Evolutionary conservation across 2,888 invertebrate genomes (phyloP).

Genomic region (Polydesmus complanatus): DNA sequence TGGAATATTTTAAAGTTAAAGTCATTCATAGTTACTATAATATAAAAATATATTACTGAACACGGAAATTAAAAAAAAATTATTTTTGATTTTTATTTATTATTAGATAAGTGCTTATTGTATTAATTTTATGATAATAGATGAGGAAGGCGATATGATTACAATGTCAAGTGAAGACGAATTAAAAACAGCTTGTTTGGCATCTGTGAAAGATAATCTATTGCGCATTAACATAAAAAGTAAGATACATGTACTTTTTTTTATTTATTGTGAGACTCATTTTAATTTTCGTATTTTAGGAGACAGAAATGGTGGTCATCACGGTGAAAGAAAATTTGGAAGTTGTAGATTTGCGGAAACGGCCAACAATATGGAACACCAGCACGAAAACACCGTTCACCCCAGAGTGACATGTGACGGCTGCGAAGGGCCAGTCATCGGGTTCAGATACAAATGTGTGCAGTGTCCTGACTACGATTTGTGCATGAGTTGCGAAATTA

Average conservation of each 20-base stretch:
- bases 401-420: conserved; percentile 54
- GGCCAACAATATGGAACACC: conserved; percentile 13
- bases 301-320: neutral
- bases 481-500: conserved; percentile 57
- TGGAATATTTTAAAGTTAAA: no score
- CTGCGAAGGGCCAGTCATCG: conserved; percentile 51
- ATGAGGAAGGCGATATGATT: conserved; percentile 50
- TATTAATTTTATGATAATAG: conserved; percentile 30
- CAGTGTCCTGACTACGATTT: conserved; percentile 68
- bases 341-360: neutral
- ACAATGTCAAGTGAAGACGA: conserved; percentile 52
- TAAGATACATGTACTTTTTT: no score
- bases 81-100: no score
- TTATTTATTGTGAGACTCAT: neutral
- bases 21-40: no score
- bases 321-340: neutral
- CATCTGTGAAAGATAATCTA: conserved; percentile 32
- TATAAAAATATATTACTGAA: no score
- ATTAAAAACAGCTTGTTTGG: conserved; percentile 43
- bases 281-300: neutral
- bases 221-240: conserved; percentile 31
- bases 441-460: conserved; percentile 75
- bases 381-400: conserved; percentile 39
- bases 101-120: neutral
- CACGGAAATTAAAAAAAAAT: no score